These are phyloP conservation scores for Linnaemya tessellans DNA, from an alignment of 2,888 invertebrate genomes.

Conservation along the genomic window DNA sequence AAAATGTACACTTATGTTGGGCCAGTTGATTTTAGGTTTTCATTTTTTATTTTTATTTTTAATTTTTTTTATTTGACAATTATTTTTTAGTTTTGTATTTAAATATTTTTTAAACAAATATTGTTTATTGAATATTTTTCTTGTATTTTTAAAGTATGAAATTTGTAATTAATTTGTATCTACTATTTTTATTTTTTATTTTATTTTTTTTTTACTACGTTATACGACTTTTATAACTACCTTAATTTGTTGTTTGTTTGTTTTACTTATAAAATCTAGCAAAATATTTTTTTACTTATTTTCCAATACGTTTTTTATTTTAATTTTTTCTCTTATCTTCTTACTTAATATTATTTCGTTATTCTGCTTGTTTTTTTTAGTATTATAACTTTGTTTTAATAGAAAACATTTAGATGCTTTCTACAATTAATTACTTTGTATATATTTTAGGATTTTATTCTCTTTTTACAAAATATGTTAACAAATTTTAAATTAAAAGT, in stretches of 20 bases:
- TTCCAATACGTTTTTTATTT: slow-evolving; percentile 44
- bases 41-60: neutral
- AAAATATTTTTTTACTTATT: slow-evolving; percentile 62
- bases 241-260: slow-evolving; percentile 57
- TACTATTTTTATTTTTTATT: no score
- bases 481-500: slow-evolving; percentile 36
- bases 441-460: slow-evolving; percentile 53
- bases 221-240: slow-evolving; percentile 65
- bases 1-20: slow-evolving; percentile 56
- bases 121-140: slow-evolving; percentile 57
- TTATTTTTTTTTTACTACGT: slow-evolving; percentile 63
- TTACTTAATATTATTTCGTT: slow-evolving; percentile 65
- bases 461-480: slow-evolving; percentile 41
- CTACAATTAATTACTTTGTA: slow-evolving; percentile 48
- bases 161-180: slow-evolving; percentile 62
- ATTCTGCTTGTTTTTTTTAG: slow-evolving; percentile 47
- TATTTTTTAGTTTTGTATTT: slow-evolving; percentile 35
- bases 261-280: slow-evolving; percentile 67
- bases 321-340: slow-evolving; percentile 32
- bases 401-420: slow-evolving; percentile 60
- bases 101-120: slow-evolving; percentile 65
- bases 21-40: slow-evolving; percentile 41
- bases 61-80: slow-evolving; percentile 44
- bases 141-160: slow-evolving; percentile 58
- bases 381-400: slow-evolving; percentile 52